Percentiles rank a stretch among this genome's conserved stretches.
These are phyloP conservation scores for Ammodytes marinus DNA, from an alignment of 2,113 vertebrate species.

Conservation along the genomic window DNA sequence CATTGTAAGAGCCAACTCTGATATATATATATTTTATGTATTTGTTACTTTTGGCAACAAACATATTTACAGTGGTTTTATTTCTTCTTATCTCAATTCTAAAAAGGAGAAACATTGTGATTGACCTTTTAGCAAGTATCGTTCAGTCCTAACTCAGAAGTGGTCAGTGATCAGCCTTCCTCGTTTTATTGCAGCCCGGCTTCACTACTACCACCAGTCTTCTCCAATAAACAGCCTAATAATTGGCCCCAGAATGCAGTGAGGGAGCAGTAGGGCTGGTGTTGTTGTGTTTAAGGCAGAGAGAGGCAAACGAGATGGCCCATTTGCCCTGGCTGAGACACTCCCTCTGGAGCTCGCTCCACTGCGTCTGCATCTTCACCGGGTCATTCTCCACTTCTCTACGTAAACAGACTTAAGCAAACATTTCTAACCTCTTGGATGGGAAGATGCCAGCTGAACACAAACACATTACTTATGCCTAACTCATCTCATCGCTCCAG, in stretches of 20 bases:
- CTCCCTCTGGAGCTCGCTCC: slow-evolving; percentile 55
- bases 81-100: too few relatives aligned
- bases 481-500: slow-evolving; percentile 21
- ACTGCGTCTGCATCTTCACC: slow-evolving; percentile 40
- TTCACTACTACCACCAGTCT: slow-evolving; percentile 60
- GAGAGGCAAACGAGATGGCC: slow-evolving; percentile 35
- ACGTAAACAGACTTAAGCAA: slow-evolving; percentile 35
- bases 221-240: slow-evolving; percentile 65
- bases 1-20: too few relatives aligned
- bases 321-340: slow-evolving; percentile 54
- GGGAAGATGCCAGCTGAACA: slow-evolving; percentile 15
- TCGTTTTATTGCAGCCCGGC: slow-evolving; percentile 60
- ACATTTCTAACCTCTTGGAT: slow-evolving; percentile 2
- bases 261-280: slow-evolving; percentile 34
- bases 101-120: too few relatives aligned
- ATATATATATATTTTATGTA: too few relatives aligned
- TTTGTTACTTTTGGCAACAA: too few relatives aligned
- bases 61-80: too few relatives aligned
- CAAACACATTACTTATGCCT: slow-evolving; percentile 28
- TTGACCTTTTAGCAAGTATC: too few relatives aligned
- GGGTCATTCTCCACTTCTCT: slow-evolving; percentile 29
- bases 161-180: slow-evolving; percentile 50
- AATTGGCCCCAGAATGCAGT: slow-evolving; percentile 56
- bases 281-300: slow-evolving; percentile 46
- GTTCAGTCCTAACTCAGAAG: too few relatives aligned